phyloP scores from a whole-genome alignment of 2,797 vertebrate genomes.

The Catamblyrhynchus diadema region DNA sequence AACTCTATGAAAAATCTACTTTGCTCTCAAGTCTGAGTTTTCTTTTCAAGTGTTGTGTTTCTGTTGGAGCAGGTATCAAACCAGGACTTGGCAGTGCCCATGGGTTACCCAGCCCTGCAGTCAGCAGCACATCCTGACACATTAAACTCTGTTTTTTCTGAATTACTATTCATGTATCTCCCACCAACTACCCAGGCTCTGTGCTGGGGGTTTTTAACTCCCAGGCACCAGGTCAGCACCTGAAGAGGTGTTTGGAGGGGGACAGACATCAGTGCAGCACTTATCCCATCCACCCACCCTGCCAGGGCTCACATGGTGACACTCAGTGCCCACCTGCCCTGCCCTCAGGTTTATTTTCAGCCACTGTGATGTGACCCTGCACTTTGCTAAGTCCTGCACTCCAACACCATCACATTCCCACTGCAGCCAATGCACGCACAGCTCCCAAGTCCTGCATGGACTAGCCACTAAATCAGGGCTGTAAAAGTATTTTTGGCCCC shows the following conservation, averaged over 20 bases:
- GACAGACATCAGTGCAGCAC: neutral
- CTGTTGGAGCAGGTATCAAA: neutral
- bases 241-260: neutral
- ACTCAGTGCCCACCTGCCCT: neutral
- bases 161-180: neutral
- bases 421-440: neutral
- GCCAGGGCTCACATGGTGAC: fast-evolving
- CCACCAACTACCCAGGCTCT: neutral
- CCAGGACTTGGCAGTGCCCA: neutral
- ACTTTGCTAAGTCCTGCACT: neutral
- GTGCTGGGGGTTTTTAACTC: neutral
- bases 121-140: fast-evolving
- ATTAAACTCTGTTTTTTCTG: neutral
- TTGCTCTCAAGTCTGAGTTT: neutral
- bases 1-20: neutral
- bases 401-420: neutral
- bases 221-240: neutral
- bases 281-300: neutral
- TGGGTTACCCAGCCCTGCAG: neutral
- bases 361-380: neutral
- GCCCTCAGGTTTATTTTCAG: neutral
- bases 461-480: slow-evolving; percentile 1
- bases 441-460: neutral
- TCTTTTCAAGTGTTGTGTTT: neutral
- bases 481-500: slow-evolving; percentile 53